Base-by-base conservation (phyloP, 2,113 vertebrate genomes). In the Thunnus maccoyii region DNA sequence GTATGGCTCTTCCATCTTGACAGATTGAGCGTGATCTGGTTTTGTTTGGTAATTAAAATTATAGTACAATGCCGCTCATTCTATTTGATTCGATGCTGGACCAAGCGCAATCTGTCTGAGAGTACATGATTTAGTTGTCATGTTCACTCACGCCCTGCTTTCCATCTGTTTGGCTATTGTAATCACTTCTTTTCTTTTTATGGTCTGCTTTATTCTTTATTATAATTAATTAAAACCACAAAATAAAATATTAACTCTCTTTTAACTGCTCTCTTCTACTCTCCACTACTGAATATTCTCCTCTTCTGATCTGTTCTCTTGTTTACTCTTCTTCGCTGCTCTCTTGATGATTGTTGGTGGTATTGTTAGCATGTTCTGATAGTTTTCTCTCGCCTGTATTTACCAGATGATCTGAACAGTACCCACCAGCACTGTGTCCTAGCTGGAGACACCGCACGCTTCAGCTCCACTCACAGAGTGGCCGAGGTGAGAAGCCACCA, bases 361-460 rank as follows among this genome's bases (percentile, higher is more conserved):
- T 17, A 11, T 30, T 50, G 20, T 18, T 16, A 0, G 50, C 22
- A 1, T 20, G 22, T 65, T 80, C 36, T 83, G 47, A 84, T 30
- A 0, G n/a, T 46, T 67, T 75, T 64, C 47, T 85, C 17, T 25
- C 10, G 20, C 44, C 47, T 95, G 51, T 93, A 52, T 87, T 68
- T 83, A 95, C 64, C 86, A 98, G 98, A 98, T 94, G 96, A 97
- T 94, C 95, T 98, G 90, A 98, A 98, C 90, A 94, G 92, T 85
- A 98, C 97, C 41, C 98, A 99, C 90, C 98, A 99, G 79, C 97
- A 98, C 89, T 99, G 98, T 85, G 97, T 99, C 70, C 94, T 98
- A 66, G 97, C 97, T 72, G 98, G 97, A 67, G 96, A 94, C n/a
- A 89, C 92, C 0, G 95, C 97, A 80, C 96, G 97, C 12, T 99